Base-by-base conservation (phyloP, 2,113 vertebrate genomes). In the Nestor notabilis region DNA sequence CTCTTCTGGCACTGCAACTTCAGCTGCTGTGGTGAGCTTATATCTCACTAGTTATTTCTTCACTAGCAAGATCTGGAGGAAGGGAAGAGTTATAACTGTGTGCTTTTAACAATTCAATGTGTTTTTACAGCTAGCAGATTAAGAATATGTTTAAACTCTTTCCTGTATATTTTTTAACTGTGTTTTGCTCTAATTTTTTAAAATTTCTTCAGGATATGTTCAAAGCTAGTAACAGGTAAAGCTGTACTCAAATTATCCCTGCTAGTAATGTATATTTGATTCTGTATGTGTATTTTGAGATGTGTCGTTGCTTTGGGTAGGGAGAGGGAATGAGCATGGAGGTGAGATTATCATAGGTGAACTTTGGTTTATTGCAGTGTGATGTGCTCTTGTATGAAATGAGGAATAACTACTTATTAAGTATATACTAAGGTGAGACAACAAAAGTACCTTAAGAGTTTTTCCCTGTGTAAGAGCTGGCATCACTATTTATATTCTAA, bases 91-190 rank as follows among this genome's bases (percentile, higher is more conserved):
- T 87, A n/a, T 24, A 71, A 44, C 12, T 21, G 20, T 66, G 28
- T 6, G 2, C n/a, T 52, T 80, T 13, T 28, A 80, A 72, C 41
- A 55, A 11, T 60, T 85, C 23, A 20, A 0, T 63, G 11, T 0
- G 0, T 72, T 64, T 93, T 85, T 80, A 61, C 8, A 58, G 14
- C 3, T 39, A 27, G n/a, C 17, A 46, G 17, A 63, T 89, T 39
- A 92, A 52, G 9, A 49, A 2, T 11, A 6, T 35, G 1, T 63
- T 87, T 75, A 68, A 79, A 61, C 13, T 66, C 31, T 28, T 80
- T 27, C 10, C 8, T 21, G 3, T 47, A 0, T n/a, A 37, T 47
- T 20, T 39, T 87, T 1, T 8, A 50, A 33, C 87, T 2, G 1
- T 0, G 0, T 23, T 92, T 90, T 50, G 3, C 29, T 84, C 61